Percentiles rank a stretch among this genome's conserved stretches.
These are phyloP conservation scores for Drosophila teissieri DNA, from an alignment of 1,140 invertebrate species.

Conservation along the genomic window DNA sequence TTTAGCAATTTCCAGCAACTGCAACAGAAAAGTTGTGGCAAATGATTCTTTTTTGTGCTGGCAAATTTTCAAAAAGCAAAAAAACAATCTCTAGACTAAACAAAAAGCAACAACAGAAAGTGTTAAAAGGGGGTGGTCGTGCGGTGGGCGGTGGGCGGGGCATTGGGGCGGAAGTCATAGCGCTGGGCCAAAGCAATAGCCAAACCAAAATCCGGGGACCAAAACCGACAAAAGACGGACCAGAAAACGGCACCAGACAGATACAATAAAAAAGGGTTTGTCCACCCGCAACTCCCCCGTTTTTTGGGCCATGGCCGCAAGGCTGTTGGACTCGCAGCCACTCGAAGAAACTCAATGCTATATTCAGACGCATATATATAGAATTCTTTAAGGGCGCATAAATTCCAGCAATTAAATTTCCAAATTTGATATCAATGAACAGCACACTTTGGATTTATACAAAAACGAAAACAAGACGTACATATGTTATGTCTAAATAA, in stretches of 20 bases:
- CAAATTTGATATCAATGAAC: background rate
- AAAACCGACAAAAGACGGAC: conserved; percentile 44
- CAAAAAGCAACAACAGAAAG: conserved; percentile 52
- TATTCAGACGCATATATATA: background rate
- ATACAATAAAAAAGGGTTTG: conserved; percentile 64
- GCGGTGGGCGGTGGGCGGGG: background rate
- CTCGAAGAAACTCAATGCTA: conserved; percentile 9
- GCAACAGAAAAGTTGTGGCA: conserved; percentile 41
- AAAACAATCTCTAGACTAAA: conserved; percentile 43
- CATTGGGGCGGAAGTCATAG: conserved; percentile 67
- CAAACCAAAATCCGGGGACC: conserved; percentile 44
- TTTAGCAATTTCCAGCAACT: conserved; percentile 74
- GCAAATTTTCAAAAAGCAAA: conserved; percentile 70
- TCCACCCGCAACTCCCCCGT: conserved; percentile 10
- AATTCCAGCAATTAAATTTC: background rate
- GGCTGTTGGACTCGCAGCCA: conserved; percentile 38
- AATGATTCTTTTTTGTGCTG: conserved; percentile 49
- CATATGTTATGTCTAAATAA: too few relatives aligned
- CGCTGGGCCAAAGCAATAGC: conserved; percentile 37
- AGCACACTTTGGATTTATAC: background rate
- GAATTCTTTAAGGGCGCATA: background rate
- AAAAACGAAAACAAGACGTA: too few relatives aligned
- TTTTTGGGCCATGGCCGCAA: conserved; percentile 53
- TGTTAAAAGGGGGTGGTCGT: conserved; percentile 36
- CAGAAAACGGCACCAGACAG: conserved; percentile 51